phyloP scores from a whole-genome alignment of 2,888 invertebrate genomes.

The Pogonocherus hispidulus region DNA sequence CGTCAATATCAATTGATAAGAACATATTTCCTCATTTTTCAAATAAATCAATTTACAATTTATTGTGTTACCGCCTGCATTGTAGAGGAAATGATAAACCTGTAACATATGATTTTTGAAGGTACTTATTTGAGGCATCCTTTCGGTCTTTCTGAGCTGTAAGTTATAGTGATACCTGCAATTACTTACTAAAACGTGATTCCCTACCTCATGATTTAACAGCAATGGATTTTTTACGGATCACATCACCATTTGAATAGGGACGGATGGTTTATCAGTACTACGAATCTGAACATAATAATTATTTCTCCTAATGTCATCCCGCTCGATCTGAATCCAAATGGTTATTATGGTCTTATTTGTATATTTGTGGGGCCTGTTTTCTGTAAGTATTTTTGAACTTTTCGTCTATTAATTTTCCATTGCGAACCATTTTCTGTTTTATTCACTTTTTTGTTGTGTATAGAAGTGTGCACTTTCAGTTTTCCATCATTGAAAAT shows the following conservation, averaged over 20 bases:
- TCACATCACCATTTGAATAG: neutral
- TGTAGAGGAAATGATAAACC: constrained; percentile 11
- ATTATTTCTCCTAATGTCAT: too few species aligned
- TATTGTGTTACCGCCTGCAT: constrained; percentile 8
- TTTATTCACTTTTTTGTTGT: too few species aligned
- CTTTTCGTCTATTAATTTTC: too few species aligned
- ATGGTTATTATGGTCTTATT: too few species aligned
- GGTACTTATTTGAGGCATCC: neutral
- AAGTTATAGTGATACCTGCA: constrained; percentile 10
- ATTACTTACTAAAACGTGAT: constrained; percentile 15
- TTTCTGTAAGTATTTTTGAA: too few species aligned
- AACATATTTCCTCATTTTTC: constrained; percentile 10
- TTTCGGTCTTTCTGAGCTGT: neutral
- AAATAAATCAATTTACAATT: constrained; percentile 14
- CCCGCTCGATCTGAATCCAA: too few species aligned
- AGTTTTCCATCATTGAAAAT: too few species aligned
- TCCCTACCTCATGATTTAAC: neutral
- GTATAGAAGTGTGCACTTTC: too few species aligned
- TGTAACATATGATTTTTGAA: constrained; percentile 14
- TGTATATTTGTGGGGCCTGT: too few species aligned
- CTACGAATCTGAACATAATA: too few species aligned
- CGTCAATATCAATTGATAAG: constrained; percentile 20
- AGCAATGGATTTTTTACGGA: neutral
- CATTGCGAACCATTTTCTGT: too few species aligned
- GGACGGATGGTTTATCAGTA: neutral